Conservation (phyloP, 2,113 vertebrate genomes). For the Taxidea taxus region DNA sequence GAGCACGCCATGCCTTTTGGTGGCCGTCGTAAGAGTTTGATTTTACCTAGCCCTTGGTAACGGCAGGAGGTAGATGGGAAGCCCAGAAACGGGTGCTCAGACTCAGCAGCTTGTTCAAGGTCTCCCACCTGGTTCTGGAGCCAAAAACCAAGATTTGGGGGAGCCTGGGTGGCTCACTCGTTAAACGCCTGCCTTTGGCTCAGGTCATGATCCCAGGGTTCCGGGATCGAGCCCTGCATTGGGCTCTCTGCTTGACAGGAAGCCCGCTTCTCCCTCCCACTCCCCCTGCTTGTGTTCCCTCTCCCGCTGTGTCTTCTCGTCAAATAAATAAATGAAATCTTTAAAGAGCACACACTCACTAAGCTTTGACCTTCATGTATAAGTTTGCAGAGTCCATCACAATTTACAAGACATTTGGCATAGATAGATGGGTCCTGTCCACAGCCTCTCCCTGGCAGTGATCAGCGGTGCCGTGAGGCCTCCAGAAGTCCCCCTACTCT, state of each 20-base stretch:
- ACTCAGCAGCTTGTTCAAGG: background rate
- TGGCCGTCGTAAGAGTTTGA: background rate
- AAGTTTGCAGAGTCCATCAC: background rate
- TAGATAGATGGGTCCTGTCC: background rate
- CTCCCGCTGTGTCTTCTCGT: no score
- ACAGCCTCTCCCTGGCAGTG: background rate
- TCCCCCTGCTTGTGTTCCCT: no score
- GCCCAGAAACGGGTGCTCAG: background rate
- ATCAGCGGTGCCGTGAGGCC: background rate
- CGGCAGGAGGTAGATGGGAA: background rate
- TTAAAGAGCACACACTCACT: no score
- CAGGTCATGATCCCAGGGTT: no score
- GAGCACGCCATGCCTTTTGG: background rate
- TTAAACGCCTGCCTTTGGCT: no score
- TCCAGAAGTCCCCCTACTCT: background rate
- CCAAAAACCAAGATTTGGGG: background rate
- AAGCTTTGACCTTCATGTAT: background rate
- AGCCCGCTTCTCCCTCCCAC: no score
- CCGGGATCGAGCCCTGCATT: no score
- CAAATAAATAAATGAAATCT: no score
- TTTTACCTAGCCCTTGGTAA: background rate
- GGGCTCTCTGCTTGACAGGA: no score
- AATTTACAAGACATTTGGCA: no score
- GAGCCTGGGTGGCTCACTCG: no score
- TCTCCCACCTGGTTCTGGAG: background rate